These are phyloP conservation scores for Monochamus saltuarius DNA, from an alignment of 1,140 invertebrate species.

Conservation along the genomic window DNA sequence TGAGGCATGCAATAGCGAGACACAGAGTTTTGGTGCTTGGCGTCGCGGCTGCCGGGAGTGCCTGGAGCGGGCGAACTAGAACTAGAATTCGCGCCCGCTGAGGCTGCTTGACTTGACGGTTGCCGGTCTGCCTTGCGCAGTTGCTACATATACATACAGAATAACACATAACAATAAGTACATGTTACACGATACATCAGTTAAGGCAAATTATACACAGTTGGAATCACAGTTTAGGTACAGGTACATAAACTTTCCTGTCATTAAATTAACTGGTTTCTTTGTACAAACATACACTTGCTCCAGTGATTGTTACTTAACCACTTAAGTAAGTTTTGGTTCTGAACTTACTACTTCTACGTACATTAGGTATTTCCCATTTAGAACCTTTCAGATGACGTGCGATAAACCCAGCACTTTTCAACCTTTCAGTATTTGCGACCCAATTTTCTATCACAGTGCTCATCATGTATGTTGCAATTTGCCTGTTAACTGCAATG, in stretches of 20 bases:
- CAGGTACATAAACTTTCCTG: background rate
- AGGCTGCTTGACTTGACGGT: slow-evolving; percentile 41
- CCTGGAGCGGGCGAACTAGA: slow-evolving; percentile 37
- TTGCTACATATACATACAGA: slow-evolving; percentile 52
- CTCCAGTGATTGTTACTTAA: too few species aligned
- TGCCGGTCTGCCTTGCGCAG: slow-evolving; percentile 50
- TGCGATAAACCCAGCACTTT: too few species aligned
- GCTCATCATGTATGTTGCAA: too few species aligned
- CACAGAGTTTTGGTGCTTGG: slow-evolving; percentile 52
- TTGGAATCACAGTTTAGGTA: background rate
- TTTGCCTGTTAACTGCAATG: too few species aligned
- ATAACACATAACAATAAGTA: slow-evolving; percentile 50
- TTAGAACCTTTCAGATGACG: too few species aligned
- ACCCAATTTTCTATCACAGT: too few species aligned
- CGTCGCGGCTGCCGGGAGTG: slow-evolving; percentile 44
- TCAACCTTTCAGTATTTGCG: too few species aligned
- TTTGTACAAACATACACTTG: too few species aligned
- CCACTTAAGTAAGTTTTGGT: too few species aligned
- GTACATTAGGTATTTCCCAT: too few species aligned
- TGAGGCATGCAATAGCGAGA: slow-evolving; percentile 61
- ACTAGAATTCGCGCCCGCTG: slow-evolving; percentile 36
- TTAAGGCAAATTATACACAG: slow-evolving; percentile 14
- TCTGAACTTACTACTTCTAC: too few species aligned
- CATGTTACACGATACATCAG: slow-evolving; percentile 11
- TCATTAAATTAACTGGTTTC: too few species aligned